Evolutionary conservation across 2,888 invertebrate genomes (phyloP).

Genomic region (Nomada hirtipes): DNA sequence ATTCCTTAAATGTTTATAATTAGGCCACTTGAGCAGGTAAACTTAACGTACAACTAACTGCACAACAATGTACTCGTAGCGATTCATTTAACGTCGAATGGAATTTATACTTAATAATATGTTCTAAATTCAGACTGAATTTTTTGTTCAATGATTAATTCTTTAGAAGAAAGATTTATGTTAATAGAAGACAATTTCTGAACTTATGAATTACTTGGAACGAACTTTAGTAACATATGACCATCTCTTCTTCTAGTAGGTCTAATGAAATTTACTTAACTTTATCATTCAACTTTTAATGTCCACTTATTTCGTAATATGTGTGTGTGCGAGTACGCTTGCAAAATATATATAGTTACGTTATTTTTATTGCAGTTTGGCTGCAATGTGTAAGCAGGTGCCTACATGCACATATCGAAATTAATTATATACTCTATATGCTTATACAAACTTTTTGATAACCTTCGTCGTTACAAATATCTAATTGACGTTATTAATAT

Average conservation of each 20-base stretch:
- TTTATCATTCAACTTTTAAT: constrained; percentile 29
- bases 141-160: not conserved
- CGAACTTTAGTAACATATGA: constrained; percentile 17
- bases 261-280: constrained; percentile 24
- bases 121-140: not conserved
- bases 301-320: constrained; percentile 21
- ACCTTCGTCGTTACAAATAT: constrained; percentile 15
- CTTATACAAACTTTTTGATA: constrained; percentile 30
- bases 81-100: constrained; percentile 9
- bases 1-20: constrained; percentile 13
- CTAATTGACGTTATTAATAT: constrained; percentile 51
- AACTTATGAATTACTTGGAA: constrained; percentile 1
- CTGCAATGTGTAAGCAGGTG: constrained; percentile 28
- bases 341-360: constrained; percentile 46
- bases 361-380: constrained; percentile 8
- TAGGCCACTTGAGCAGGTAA: constrained; percentile 50
- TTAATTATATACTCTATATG: constrained; percentile 7
- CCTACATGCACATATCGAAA: constrained; percentile 32
- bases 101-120: not conserved
- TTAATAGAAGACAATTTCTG: constrained; percentile 10
- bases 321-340: constrained; percentile 36
- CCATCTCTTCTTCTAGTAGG: constrained; percentile 4
- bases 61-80: constrained; percentile 9
- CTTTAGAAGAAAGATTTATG: not conserved
- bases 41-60: constrained; percentile 31